phyloP scores from a whole-genome alignment of 1,140 invertebrate genomes.

The Leptinotarsa undecemlineata region DNA sequence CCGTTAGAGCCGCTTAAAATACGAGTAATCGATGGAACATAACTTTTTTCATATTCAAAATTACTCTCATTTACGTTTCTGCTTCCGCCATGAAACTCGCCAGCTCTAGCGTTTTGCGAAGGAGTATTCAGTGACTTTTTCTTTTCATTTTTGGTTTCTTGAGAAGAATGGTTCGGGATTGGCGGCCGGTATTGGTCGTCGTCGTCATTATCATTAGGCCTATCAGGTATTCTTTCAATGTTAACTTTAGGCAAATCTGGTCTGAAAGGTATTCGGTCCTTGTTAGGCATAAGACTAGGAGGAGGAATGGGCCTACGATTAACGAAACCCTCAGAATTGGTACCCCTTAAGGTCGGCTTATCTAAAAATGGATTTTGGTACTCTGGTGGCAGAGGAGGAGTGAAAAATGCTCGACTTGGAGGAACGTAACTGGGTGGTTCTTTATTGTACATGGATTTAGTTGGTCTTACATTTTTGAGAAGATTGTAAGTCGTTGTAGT shows the following conservation, averaged over 20 bases:
- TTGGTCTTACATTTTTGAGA: conserved; percentile 57
- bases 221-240: conserved; percentile 42
- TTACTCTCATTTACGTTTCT: conserved; percentile 48
- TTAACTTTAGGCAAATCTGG: conserved; percentile 60
- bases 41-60: conserved; percentile 53
- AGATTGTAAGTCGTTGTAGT: conserved; percentile 54
- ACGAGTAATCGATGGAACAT: conserved; percentile 68
- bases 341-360: conserved; percentile 77
- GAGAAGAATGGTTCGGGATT: conserved; percentile 31
- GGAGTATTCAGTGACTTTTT: conserved; percentile 77
- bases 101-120: conserved; percentile 60
- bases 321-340: conserved; percentile 65
- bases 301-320: conserved; percentile 73
- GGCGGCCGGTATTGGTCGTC: conserved; percentile 34
- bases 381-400: conserved; percentile 76
- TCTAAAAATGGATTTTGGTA: conserved; percentile 81
- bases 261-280: conserved; percentile 75
- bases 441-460: conserved; percentile 58
- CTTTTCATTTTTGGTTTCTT: conserved; percentile 53
- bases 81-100: conserved; percentile 48
- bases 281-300: conserved; percentile 73
- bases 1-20: conserved; percentile 82
- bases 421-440: conserved; percentile 81
- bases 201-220: conserved; percentile 21
- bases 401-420: conserved; percentile 75